A percentile compares a stretch with the other conserved stretches of the same genome.
Conservation (phyloP, 2,113 vertebrate genomes). For the Lepus timidus region DNA sequence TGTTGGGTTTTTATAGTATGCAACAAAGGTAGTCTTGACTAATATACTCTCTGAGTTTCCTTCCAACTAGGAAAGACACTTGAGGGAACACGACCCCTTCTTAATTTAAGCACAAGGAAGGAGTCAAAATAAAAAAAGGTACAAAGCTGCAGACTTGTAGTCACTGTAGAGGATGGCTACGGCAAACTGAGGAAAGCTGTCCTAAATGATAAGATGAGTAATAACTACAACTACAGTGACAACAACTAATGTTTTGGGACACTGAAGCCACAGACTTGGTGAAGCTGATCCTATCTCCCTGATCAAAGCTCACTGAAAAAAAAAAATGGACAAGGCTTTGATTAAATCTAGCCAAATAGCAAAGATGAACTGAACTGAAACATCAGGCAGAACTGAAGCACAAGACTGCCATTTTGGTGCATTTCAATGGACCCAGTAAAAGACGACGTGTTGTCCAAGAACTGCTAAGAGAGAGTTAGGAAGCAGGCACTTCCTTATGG, state of each 20-base stretch:
- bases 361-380: not conserved
- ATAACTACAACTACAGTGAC: not conserved
- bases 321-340: not conserved
- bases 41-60: not conserved
- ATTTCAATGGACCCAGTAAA: not conserved
- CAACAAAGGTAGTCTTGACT: not conserved
- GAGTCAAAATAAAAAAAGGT: not conserved
- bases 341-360: not conserved
- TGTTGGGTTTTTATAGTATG: not conserved
- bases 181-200: not conserved
- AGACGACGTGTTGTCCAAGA: not conserved
- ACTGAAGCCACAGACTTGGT: not conserved
- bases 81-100: not conserved
- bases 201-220: not conserved
- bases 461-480: not conserved
- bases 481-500: not conserved
- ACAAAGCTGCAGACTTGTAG: not conserved
- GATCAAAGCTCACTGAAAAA: not conserved
- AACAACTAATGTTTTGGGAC: not conserved
- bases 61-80: not conserved
- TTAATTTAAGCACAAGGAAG: not conserved
- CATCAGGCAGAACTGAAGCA: not conserved
- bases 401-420: not conserved
- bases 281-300: not conserved
- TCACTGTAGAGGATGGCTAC: accelerated